Evolutionary conservation across 2,113 vertebrate species (phyloP).

Genomic region (Pelusios castaneus): DNA sequence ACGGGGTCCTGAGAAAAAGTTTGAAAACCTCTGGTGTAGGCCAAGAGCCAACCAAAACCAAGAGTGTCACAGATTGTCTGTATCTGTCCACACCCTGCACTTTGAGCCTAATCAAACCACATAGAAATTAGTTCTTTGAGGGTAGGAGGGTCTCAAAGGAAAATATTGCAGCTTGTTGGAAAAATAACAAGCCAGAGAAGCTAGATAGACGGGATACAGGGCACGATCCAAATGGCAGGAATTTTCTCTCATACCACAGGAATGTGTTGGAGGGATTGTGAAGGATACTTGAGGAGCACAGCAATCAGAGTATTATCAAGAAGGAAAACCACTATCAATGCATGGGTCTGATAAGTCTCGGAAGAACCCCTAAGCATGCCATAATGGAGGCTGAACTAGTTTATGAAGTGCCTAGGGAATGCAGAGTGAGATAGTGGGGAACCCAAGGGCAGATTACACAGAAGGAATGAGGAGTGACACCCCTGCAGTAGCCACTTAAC

Average conservation of each 20-base stretch:
- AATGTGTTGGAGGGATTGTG: not conserved
- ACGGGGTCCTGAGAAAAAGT: no score
- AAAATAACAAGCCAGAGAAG: not conserved
- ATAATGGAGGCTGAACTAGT: not conserved
- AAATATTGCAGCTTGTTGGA: not conserved
- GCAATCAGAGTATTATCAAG: not conserved
- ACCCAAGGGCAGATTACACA: not conserved
- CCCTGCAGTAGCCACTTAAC: not conserved
- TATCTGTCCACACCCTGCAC: not conserved
- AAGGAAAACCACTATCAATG: not conserved
- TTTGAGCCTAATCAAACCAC: not conserved
- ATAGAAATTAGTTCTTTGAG: not conserved
- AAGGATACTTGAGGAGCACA: not conserved
- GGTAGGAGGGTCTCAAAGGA: not conserved
- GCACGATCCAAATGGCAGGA: not conserved
- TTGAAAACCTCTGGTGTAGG: no score
- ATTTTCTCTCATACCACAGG: not conserved
- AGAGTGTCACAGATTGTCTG: not conserved
- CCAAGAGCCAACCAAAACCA: no score
- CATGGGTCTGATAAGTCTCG: not conserved
- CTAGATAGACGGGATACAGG: not conserved
- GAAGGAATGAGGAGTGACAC: not conserved
- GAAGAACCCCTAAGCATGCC: not conserved
- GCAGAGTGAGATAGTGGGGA: not conserved
- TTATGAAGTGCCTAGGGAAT: constrained; percentile 2